Conservation (phyloP, 2,113 vertebrate genomes). For the Limanda limanda region DNA sequence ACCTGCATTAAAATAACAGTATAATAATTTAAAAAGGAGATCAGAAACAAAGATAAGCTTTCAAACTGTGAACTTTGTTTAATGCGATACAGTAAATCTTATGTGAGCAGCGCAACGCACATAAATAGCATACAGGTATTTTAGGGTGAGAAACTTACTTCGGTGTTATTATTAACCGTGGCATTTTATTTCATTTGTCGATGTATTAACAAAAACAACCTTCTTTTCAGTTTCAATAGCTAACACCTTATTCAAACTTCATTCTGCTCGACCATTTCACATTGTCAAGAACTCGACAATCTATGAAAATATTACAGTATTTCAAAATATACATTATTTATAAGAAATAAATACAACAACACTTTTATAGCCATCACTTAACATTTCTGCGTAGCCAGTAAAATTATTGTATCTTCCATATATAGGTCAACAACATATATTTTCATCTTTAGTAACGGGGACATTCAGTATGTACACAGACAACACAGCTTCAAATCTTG, state of each 20-base stretch:
- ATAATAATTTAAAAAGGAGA: background rate
- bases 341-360: conserved; percentile 61
- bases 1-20: background rate
- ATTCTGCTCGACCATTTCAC: conserved; percentile 12
- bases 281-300: background rate
- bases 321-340: conserved; percentile 58
- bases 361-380: conserved; percentile 32
- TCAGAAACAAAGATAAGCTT: conserved; percentile 12
- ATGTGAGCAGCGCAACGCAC: conserved; percentile 6
- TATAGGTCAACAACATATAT: conserved; percentile 12
- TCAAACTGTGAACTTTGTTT: conserved; percentile 44
- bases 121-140: conserved; percentile 1
- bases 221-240: background rate
- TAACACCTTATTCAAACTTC: conserved; percentile 13
- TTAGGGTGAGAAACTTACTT: background rate
- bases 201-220: conserved; percentile 1
- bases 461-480: conserved; percentile 17
- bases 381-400: background rate
- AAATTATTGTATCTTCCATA: conserved; percentile 11
- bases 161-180: background rate
- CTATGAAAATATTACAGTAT: conserved; percentile 31
- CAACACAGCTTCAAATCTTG: conserved; percentile 8
- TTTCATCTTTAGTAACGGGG: conserved; percentile 15
- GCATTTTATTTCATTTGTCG: background rate
- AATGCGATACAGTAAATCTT: conserved; percentile 21